Evolutionary conservation across 1,140 invertebrate species (phyloP).

Genomic region (Caerostris extrusa): DNA sequence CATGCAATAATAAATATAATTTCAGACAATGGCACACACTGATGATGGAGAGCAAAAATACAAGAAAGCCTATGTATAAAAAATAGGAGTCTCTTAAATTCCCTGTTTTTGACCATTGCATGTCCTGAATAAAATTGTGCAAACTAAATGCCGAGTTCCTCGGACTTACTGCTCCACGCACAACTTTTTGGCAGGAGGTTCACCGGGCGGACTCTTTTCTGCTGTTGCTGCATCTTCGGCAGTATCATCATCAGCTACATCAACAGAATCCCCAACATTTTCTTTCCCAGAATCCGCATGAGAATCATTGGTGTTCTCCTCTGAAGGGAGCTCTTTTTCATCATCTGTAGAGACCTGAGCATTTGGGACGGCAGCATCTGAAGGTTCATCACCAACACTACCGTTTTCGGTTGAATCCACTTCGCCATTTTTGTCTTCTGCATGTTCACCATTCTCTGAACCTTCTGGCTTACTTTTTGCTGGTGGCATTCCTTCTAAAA

Average conservation of each 20-base stretch:
- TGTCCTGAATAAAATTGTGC: slow-evolving; percentile 78
- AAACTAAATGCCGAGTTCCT: slow-evolving; percentile 51
- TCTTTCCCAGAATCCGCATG: slow-evolving; percentile 74
- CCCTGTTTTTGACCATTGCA: slow-evolving; percentile 77
- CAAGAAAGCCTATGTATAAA: slow-evolving; percentile 77
- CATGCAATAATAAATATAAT: slow-evolving; percentile 77
- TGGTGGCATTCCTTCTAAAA: slow-evolving; percentile 89
- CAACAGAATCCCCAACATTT: slow-evolving; percentile 69
- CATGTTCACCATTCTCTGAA: slow-evolving; percentile 72
- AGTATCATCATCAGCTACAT: slow-evolving; percentile 38
- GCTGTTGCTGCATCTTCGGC: not conserved
- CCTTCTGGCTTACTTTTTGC: not conserved
- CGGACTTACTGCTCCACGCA: slow-evolving; percentile 73
- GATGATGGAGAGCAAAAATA: slow-evolving; percentile 77
- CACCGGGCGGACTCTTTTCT: slow-evolving; percentile 55
- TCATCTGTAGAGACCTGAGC: slow-evolving; percentile 52
- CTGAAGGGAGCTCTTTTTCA: slow-evolving; percentile 64
- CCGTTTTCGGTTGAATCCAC: slow-evolving; percentile 35
- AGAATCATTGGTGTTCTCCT: slow-evolving; percentile 76
- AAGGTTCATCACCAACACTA: slow-evolving; percentile 28
- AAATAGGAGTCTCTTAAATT: slow-evolving; percentile 77
- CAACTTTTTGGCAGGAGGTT: slow-evolving; percentile 74
- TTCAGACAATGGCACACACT: slow-evolving; percentile 77
- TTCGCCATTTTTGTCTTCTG: slow-evolving; percentile 21
- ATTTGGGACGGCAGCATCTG: slow-evolving; percentile 32